Evolutionary conservation across 2,797 vertebrate species (phyloP), one percentile per base, ranked within the genome.

Genomic region (Enteromius argenteus): DNA sequence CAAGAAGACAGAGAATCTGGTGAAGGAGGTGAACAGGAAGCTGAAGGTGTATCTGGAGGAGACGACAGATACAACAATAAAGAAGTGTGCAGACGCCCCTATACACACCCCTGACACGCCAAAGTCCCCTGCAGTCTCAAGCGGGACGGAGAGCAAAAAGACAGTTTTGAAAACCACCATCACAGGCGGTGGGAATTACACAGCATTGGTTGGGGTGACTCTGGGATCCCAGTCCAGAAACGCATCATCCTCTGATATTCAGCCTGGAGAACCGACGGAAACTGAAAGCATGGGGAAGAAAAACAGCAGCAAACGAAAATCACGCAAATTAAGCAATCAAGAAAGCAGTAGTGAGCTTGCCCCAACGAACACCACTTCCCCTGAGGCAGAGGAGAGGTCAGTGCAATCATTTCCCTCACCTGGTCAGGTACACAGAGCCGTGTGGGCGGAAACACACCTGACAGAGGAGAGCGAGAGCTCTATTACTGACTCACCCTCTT

Each of bases 371-470:
- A 80, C 74, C 44, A 39, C 69, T 35, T 83, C 86, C 37, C 76
- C 87, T 17, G 88, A 90, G 79, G 84, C 49, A 64, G 88, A 89
- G 74, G 84, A 84, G 44, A 64, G n/a, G 15, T 62, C 85, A 13
- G 10, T 15, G 35, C 46, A 46, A 5, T 37, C 84, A 56, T 94
- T 90, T 72, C 92, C 93, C 60, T 94, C 93, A 71, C 92, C 93
- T 23, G n/a, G 86, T 27, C 4, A 88, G 19, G 75, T 92, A 14
- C 90, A 94, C 91, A 95, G 89, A 92, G 93, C 93, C 44, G 85
- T 94, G 71, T 93, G 92, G 94, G 93, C 95, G 91, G 93, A 96
- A 92, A 94, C 93, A 35, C 85, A 94, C 92, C 86, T 95, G 88
- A 91, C 90, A 30, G 91, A 92, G 78, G 87, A 77, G 76, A 93